Percentiles rank a stretch among this genome's conserved stretches.
Evolutionary conservation across 2,797 vertebrate genomes (phyloP).

Genomic region (Cuculus canorus): DNA sequence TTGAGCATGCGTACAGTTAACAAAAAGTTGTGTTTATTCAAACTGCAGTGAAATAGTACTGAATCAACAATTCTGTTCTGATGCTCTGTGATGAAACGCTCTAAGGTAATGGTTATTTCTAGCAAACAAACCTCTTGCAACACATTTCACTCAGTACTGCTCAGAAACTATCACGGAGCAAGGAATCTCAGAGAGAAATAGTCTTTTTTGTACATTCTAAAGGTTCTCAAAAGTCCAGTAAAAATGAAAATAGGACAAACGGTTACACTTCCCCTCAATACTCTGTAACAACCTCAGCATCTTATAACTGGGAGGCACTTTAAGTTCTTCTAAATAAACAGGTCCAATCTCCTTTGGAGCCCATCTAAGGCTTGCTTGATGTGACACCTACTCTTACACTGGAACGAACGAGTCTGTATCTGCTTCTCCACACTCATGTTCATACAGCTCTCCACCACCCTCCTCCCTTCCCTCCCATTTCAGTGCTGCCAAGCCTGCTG

Average conservation of each 20-base stretch:
- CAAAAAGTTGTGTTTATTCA: not conserved
- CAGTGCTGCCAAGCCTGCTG: not conserved
- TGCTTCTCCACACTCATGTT: no score
- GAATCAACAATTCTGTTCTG: not conserved
- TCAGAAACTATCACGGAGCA: not conserved
- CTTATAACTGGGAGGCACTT: not conserved
- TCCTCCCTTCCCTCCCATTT: not conserved
- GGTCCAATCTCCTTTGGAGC: not conserved
- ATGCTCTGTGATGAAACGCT: not conserved
- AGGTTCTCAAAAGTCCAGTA: not conserved
- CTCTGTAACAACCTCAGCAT: not conserved
- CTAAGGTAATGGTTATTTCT: not conserved
- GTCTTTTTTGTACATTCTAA: not conserved
- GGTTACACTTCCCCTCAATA: no score
- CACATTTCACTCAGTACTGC: not conserved
- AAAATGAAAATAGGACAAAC: not conserved
- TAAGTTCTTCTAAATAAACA: not conserved
- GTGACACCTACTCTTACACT: not conserved
- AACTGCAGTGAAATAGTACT: not conserved
- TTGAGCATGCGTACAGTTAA: not conserved
- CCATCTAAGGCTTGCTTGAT: not conserved
- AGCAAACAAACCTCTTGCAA: not conserved
- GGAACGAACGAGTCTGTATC: not conserved
- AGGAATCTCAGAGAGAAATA: not conserved
- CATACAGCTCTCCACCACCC: not conserved